These are phyloP conservation scores for Drosophila sproati DNA, from an alignment of 1,140 invertebrate species.

Conservation along the genomic window DNA sequence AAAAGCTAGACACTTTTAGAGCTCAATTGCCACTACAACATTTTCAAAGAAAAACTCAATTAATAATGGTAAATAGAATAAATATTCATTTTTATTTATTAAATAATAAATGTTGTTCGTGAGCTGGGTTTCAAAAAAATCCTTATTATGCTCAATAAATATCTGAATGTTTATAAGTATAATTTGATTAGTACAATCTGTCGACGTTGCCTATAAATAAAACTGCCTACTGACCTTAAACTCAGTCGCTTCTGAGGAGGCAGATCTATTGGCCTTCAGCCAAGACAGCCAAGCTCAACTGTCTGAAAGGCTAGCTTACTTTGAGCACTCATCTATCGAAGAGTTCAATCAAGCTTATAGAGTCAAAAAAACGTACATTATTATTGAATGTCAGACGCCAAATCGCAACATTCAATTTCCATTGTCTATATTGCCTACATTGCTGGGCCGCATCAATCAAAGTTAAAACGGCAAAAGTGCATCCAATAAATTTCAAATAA, in stretches of 20 bases:
- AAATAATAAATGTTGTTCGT: no score
- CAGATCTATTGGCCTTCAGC: background rate
- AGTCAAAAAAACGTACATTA: background rate
- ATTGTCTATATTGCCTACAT: slow-evolving; percentile 11
- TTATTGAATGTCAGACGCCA: slow-evolving; percentile 12
- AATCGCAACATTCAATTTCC: slow-evolving; percentile 39
- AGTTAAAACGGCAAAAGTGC: slow-evolving; percentile 58
- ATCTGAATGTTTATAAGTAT: no score
- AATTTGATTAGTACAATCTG: no score
- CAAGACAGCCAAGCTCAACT: background rate
- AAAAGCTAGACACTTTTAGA: no score
- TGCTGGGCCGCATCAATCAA: slow-evolving; percentile 62
- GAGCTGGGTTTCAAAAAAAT: no score
- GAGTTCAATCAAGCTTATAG: slow-evolving; percentile 20
- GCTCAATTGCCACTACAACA: no score
- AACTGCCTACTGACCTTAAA: background rate
- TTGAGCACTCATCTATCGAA: background rate
- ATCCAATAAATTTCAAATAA: slow-evolving; percentile 75
- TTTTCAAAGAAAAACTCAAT: no score
- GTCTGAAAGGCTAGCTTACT: background rate
- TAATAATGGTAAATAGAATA: no score
- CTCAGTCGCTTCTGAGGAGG: background rate
- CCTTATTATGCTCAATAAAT: no score
- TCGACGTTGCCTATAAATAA: background rate
- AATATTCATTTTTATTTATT: no score